Evolutionary conservation across 2,888 invertebrate species (phyloP).

Genomic region (Teinopalpus imperialis): DNA sequence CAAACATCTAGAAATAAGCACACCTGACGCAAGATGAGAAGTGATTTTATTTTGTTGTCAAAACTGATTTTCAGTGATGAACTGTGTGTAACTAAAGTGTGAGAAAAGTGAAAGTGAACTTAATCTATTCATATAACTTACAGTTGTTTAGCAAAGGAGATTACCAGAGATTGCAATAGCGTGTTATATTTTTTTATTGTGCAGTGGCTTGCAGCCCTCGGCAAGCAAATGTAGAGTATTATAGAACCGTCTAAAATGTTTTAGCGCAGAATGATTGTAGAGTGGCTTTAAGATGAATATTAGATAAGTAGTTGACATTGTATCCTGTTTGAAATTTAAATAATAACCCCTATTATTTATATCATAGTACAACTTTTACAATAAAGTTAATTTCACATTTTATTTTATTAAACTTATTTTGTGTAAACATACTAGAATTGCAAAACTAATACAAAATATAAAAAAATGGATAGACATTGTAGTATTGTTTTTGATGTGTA

Average conservation of each 20-base stretch:
- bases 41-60: slow-evolving; percentile 79
- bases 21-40: slow-evolving; percentile 65
- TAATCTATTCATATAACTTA: slow-evolving; percentile 53
- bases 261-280: slow-evolving; percentile 40
- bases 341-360: slow-evolving; percentile 36
- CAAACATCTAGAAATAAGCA: slow-evolving; percentile 53
- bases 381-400: slow-evolving; percentile 34
- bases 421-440: slow-evolving; percentile 49
- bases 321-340: slow-evolving; percentile 28
- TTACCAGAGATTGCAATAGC: slow-evolving; percentile 74
- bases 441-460: slow-evolving; percentile 50
- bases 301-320: slow-evolving; percentile 39
- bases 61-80: slow-evolving; percentile 56
- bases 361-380: slow-evolving; percentile 36
- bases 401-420: slow-evolving; percentile 53
- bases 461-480: slow-evolving; percentile 60
- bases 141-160: slow-evolving; percentile 54
- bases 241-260: slow-evolving; percentile 48
- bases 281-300: slow-evolving; percentile 25
- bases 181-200: slow-evolving; percentile 77
- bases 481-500: slow-evolving; percentile 67
- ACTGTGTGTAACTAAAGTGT: slow-evolving; percentile 57
- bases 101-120: slow-evolving; percentile 70
- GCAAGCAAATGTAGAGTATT: slow-evolving; percentile 46
- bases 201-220: slow-evolving; percentile 50